Base-by-base conservation (phyloP, 2,888 invertebrate species). In the Amphipyra tragopoginis region DNA sequence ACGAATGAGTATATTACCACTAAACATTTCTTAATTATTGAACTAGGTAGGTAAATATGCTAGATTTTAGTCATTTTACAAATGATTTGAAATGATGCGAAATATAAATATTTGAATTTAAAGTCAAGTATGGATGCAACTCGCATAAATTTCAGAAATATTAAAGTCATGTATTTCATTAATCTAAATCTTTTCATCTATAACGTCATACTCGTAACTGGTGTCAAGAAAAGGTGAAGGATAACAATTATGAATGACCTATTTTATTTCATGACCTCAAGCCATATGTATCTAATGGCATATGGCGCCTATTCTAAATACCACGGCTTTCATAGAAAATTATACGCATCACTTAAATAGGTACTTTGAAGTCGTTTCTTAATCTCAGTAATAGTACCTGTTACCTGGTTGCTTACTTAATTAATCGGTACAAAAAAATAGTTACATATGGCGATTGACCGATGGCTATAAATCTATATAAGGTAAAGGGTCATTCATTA, bases 401-500 rank as follows among this genome's bases (percentile, higher is more conserved):
- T 59, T 73, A 44, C 53, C 40, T 61, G 49, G 47, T 57, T 50
- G 58, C 43, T 55, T 64, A 64, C 48, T 61, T 65, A 63, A 75
- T 67, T 52, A 65, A 72, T 76, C 55, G 60, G 54, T 59, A 74
- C 64, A 65, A 60, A 67, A 71, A 78, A 65, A 77, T 68, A 60
- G 72, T 76, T 80, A 72, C 77, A 80, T 83, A 82, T 78, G 77
- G 76, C 54, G 60, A 68, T 64, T 75, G 68, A 62, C 68, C 84
- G 70, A 71, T 63, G 75, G 68, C 70, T 65, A 80, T 75, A 75
- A 72, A 71, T 67, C 73, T 84, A 59, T 82, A 85, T 83, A 89
- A 84, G 88, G 89, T 75, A 86, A 85, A 82, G 88, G 88, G 86
- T 88, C 86, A 89, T 74, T 71, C 79, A 63, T 75, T 70, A 75